Conservation (phyloP, 2,113 vertebrate genomes). For the Beaufortia kweichowensis region DNA sequence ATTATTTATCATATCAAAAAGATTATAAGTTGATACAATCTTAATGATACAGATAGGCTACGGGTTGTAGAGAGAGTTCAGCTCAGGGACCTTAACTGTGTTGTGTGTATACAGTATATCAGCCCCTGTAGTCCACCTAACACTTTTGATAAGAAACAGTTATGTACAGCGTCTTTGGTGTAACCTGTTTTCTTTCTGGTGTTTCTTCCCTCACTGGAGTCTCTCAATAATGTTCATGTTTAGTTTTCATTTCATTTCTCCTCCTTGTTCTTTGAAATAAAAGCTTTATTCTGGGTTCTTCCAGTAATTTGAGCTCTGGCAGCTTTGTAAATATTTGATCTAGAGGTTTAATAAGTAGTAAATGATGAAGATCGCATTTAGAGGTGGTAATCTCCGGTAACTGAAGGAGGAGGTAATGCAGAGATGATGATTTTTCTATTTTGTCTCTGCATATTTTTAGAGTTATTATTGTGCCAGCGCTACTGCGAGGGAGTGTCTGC, state of each 20-base stretch:
- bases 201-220: constrained; percentile 17
- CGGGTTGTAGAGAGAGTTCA: constrained; percentile 29
- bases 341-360: constrained; percentile 49
- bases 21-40: constrained; percentile 59
- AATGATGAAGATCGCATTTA: constrained; percentile 50
- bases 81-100: constrained; percentile 34
- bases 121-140: not conserved
- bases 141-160: constrained; percentile 14
- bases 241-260: constrained; percentile 29
- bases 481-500: constrained; percentile 7
- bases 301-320: constrained; percentile 28
- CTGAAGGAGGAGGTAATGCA: constrained; percentile 52
- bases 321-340: constrained; percentile 47
- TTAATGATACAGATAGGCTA: constrained; percentile 48
- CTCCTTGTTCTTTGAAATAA: constrained; percentile 25
- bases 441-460: constrained; percentile 18
- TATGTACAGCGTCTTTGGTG: constrained; percentile 2
- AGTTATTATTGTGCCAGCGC: constrained; percentile 27
- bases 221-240: constrained; percentile 29
- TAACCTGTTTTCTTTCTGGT: constrained; percentile 14
- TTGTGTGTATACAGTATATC: not conserved
- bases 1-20: constrained; percentile 48
- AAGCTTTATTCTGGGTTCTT: constrained; percentile 19
- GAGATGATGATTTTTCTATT: constrained; percentile 48
- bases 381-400: constrained; percentile 40